Evolutionary conservation across 2,797 vertebrate genomes (phyloP), one percentile per base, ranked within the genome.

Genomic region (Phoxinus dragarum): DNA sequence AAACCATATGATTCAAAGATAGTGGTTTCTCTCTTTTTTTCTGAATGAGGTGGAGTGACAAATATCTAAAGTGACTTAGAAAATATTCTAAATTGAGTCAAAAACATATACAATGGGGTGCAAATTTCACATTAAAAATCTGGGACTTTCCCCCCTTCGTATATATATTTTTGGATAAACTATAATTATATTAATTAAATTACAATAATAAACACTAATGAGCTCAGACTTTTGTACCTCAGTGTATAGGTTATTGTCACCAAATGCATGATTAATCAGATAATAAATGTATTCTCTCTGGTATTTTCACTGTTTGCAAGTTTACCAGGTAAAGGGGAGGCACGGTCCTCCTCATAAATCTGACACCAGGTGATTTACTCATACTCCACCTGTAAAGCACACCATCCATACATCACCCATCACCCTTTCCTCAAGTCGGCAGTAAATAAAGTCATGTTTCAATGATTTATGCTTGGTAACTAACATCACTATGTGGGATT

Each of bases 1-100:
- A 93, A 94, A 88, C 79, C 81, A 59, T 84, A 84, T 69, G 81
- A 88, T 61, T 21, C 49, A 84, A 86, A 77, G 16, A 54, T 52
- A 36, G 38, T 77, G 47, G 7, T 59, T 56, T 76, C 31, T 87
- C 44, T 77, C 59, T 34, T 27, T 69, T 36, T 21, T 31, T 34
- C 36, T 54, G 31, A 23, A 31, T 66, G 16, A 74, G 40, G n/a
- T 34, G 36, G n/a, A 34, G 7, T 78, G 40, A 19, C 44, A 72
- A 23, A 64, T 61, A 19, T 78, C 38, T 78, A 2, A 34, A 52
- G 6, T 36, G 34, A 81, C 8, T 69, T 81, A 52, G 4, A 38
- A 80, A 38, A 49, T 1, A 19, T 23, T 17, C 78, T 52, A 80
- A 79, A 34, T 34, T 40, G 16, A 27, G 11, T 56, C 52, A 40